Evolutionary conservation across 2,113 vertebrate genomes (phyloP).

Genomic region (Malaclemys terrapin): DNA sequence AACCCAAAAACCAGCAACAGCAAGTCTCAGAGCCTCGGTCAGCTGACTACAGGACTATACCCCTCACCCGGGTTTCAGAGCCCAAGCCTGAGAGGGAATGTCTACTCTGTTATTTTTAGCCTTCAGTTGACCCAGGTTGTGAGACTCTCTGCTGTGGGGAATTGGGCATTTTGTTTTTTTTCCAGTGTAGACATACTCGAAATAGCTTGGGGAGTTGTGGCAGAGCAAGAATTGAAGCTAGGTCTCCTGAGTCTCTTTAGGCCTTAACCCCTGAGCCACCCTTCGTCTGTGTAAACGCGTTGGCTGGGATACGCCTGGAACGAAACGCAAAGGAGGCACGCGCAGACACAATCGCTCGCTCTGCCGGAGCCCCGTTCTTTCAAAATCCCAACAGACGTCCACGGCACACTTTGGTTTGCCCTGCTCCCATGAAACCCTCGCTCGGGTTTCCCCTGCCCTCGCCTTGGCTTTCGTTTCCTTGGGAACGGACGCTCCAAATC

Average conservation of each 20-base stretch:
- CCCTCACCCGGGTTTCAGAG: not conserved
- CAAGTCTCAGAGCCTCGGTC: not conserved
- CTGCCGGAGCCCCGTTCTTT: not conserved
- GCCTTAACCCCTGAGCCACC: no score
- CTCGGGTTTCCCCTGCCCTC: not conserved
- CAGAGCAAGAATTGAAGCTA: no score
- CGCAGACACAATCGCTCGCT: no score
- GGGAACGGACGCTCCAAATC: not conserved
- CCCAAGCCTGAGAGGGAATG: not conserved
- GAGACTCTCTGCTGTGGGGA: no score
- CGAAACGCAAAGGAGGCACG: no score
- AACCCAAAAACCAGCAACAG: no score
- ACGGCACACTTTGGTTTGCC: not conserved
- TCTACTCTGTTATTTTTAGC: not conserved
- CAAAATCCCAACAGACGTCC: not conserved
- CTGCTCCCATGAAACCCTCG: not conserved
- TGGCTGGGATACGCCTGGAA: no score
- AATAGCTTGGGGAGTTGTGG: no score
- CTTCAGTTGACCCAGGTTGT: not conserved
- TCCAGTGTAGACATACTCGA: no score
- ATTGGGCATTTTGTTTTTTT: no score
- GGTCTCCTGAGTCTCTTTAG: no score
- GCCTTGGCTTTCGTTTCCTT: constrained; percentile 16
- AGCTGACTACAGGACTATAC: not conserved
- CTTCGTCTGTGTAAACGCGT: no score